Evolutionary conservation across 1,140 invertebrate species (phyloP).

Genomic region (Achroia grisella): DNA sequence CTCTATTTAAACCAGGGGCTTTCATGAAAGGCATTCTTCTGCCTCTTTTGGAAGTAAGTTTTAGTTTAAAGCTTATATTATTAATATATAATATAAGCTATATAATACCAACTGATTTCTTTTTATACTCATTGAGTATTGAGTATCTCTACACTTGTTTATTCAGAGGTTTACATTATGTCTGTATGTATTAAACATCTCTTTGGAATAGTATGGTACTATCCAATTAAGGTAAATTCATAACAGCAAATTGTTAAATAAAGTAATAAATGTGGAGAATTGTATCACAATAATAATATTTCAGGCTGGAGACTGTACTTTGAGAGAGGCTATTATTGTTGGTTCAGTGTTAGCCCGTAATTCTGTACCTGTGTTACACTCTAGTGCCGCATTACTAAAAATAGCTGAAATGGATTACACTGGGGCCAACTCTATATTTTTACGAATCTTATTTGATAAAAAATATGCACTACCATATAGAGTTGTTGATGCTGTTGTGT

Average conservation of each 20-base stretch:
- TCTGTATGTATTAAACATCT: no score
- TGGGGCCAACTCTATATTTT: constrained; percentile 97
- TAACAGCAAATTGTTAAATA: no score
- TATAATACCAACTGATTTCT: constrained; percentile 2
- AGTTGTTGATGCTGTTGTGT: constrained; percentile 96
- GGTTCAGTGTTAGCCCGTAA: constrained; percentile 93
- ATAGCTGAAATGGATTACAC: constrained; percentile 99
- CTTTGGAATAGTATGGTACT: no score
- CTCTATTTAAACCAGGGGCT: constrained; percentile 97
- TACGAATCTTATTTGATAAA: constrained; percentile 96
- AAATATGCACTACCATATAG: constrained; percentile 98
- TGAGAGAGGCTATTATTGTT: constrained; percentile 96
- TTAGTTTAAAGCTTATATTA: background rate
- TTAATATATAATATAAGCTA: no score
- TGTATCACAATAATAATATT: no score
- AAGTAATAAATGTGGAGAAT: no score
- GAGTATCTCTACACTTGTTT: no score
- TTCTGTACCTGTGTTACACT: constrained; percentile 97
- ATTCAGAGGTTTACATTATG: no score
- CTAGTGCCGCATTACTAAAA: constrained; percentile 94
- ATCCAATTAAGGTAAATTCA: no score
- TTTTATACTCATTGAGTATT: no score
- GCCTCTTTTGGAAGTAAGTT: constrained; percentile 85
- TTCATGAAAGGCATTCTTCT: constrained; percentile 99
- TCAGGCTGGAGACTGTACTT: constrained; percentile 92